phyloP scores from a whole-genome alignment of 2,797 vertebrate genomes.

The Picus viridis region DNA sequence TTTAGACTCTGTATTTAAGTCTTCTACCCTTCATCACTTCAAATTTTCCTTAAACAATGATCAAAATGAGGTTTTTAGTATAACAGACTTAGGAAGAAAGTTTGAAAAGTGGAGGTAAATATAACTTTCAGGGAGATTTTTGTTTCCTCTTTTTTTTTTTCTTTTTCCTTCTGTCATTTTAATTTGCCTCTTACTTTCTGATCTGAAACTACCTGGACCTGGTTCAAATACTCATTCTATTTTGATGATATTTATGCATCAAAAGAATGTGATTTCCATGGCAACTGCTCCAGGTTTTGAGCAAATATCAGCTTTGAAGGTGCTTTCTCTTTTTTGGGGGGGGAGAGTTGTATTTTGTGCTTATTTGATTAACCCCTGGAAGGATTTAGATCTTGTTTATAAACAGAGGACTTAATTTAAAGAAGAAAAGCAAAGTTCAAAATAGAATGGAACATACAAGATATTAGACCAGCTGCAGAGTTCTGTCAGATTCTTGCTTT shows the following conservation, averaged over 20 bases:
- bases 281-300: conserved; percentile 65
- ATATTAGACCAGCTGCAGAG: neutral
- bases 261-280: conserved; percentile 72
- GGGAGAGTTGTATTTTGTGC: conserved; percentile 41
- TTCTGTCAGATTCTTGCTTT: neutral
- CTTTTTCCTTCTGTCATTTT: neutral
- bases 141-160: neutral
- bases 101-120: neutral
- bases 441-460: neutral
- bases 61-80: neutral
- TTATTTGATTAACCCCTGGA: conserved; percentile 68
- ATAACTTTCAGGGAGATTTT: neutral
- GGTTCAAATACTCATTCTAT: conserved; percentile 60
- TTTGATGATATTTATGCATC: conserved; percentile 62
- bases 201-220: conserved; percentile 47
- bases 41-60: neutral
- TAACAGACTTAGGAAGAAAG: neutral
- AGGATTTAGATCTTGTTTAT: conserved; percentile 63
- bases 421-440: conserved; percentile 65
- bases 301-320: conserved; percentile 72
- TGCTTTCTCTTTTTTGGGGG: conserved; percentile 4
- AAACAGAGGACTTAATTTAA: conserved; percentile 67
- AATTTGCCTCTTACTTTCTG: conserved; percentile 44
- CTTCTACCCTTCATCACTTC: neutral
- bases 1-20: neutral